Conservation (phyloP, 2,113 vertebrate genomes). For the Paratilapia polleni region DNA sequence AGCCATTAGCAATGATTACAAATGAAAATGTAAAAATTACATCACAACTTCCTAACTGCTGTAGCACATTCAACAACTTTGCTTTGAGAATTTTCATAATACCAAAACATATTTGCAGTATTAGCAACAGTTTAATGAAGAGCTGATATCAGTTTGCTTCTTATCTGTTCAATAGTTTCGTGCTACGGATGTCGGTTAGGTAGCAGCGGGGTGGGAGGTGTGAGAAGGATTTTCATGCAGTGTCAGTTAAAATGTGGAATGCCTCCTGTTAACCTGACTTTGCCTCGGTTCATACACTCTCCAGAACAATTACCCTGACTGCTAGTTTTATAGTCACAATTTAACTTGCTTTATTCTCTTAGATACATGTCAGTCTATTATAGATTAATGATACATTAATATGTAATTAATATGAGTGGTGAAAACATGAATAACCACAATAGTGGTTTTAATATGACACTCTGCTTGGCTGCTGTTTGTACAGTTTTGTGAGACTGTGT, state of each 20-base stretch:
- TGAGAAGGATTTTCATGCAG: not conserved
- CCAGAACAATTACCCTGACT: not conserved
- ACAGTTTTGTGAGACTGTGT: not conserved
- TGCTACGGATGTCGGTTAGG: not conserved
- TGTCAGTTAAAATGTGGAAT: constrained; percentile 6
- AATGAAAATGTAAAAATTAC: not conserved
- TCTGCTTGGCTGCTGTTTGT: constrained; percentile 1
- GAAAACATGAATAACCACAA: not conserved
- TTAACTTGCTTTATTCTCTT: not conserved
- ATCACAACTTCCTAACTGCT: not conserved
- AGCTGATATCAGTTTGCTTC: not conserved
- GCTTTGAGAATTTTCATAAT: not conserved
- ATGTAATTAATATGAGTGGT: not conserved
- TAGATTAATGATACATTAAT: not conserved
- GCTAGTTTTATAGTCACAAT: not conserved
- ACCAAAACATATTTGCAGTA: not conserved
- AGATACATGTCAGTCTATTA: not conserved
- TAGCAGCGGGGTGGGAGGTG: constrained; percentile 5
- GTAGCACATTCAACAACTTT: not conserved
- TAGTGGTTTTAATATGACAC: not conserved
- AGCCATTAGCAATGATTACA: not conserved
- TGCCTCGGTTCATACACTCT: not conserved
- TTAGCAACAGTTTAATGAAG: not conserved
- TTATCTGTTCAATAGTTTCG: not conserved
- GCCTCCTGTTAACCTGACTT: not conserved